Evolutionary conservation across 1,140 invertebrate species (phyloP).

Genomic region (Ips nitidus): DNA sequence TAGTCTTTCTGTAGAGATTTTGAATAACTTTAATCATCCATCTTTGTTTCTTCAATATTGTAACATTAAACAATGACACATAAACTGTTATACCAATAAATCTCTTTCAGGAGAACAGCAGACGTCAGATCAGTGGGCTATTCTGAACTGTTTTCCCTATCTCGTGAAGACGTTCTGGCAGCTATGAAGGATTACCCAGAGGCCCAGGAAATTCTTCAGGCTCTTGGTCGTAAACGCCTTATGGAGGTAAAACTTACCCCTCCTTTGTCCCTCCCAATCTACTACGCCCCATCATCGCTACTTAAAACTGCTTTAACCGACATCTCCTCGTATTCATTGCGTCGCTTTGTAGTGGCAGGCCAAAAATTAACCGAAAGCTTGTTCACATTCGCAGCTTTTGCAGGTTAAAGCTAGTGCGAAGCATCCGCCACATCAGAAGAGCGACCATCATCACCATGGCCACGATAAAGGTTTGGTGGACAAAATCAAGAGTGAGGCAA

Average conservation of each 20-base stretch:
- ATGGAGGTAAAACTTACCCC: slow-evolving; percentile 70
- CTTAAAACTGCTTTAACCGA: background rate
- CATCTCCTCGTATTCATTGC: background rate
- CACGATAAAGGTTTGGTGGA: slow-evolving; percentile 70
- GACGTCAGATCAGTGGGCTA: slow-evolving; percentile 95
- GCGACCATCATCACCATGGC: slow-evolving; percentile 42
- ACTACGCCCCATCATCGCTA: slow-evolving; percentile 44
- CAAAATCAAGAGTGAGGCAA: slow-evolving; percentile 79
- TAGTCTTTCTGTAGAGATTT: no score
- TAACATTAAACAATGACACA: no score
- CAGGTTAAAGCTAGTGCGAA: slow-evolving; percentile 37
- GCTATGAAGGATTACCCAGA: slow-evolving; percentile 97
- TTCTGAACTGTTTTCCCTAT: slow-evolving; percentile 92
- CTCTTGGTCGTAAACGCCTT: slow-evolving; percentile 80
- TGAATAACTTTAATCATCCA: no score
- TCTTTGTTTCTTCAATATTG: no score
- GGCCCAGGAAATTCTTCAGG: slow-evolving; percentile 90
- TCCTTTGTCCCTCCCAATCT: slow-evolving; percentile 18
- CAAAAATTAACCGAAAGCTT: slow-evolving; percentile 25
- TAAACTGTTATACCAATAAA: no score
- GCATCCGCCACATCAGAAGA: slow-evolving; percentile 48
- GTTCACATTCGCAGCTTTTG: slow-evolving; percentile 35
- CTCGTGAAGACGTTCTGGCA: slow-evolving; percentile 89
- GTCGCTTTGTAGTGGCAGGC: slow-evolving; percentile 31
- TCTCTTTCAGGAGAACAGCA: slow-evolving; percentile 76